Conservation (phyloP, 2,113 vertebrate genomes). For the Chunga burmeisteri region DNA sequence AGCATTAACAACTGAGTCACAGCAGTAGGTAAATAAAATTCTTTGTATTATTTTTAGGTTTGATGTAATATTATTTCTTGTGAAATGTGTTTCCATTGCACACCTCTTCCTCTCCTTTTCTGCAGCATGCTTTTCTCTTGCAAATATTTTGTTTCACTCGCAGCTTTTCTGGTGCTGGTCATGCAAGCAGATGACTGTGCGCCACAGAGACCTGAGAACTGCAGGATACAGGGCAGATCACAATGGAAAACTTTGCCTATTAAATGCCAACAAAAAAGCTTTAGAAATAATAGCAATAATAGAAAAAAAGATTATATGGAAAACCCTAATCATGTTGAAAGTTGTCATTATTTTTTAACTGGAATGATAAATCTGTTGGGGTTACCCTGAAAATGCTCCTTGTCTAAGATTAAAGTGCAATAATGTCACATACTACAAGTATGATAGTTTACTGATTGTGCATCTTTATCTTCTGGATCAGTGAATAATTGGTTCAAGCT, state of each 20-base stretch:
- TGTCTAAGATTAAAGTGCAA: neutral
- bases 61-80: neutral
- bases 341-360: neutral
- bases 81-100: neutral
- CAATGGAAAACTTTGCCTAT: neutral
- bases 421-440: neutral
- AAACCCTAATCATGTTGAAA: neutral
- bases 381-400: neutral
- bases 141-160: neutral
- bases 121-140: neutral
- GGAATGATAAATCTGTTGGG: neutral
- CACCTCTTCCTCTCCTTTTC: neutral
- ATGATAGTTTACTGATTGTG: neutral
- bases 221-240: neutral
- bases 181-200: neutral
- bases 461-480: conserved; percentile 42
- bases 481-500: conserved; percentile 44
- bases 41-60: neutral
- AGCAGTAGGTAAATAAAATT: neutral
- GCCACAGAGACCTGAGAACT: neutral
- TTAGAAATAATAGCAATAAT: neutral
- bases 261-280: neutral
- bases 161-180: neutral
- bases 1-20: neutral
- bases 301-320: neutral